Evolutionary conservation across 1,140 invertebrate species (phyloP).

Genomic region (Branchinecta lindahli): DNA sequence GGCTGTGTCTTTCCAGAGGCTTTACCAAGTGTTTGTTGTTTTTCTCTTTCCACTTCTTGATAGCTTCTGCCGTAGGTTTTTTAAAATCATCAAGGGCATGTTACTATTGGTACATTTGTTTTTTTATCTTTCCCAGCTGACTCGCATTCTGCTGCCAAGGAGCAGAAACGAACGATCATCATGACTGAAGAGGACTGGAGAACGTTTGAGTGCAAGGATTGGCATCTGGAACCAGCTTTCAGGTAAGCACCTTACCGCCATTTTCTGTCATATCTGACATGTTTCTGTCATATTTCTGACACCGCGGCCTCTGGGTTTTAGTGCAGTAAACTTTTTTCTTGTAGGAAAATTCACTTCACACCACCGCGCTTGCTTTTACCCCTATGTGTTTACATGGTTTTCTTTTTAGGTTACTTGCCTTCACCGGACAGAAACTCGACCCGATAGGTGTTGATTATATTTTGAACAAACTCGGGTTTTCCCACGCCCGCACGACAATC

Average conservation of each 20-base stretch:
- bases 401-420: conserved; percentile 58
- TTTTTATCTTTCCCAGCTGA: too few species aligned
- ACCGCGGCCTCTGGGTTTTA: too few species aligned
- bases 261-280: background rate
- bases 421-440: conserved; percentile 89
- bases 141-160: too few species aligned
- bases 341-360: background rate
- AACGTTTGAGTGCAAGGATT: conserved; percentile 84
- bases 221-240: conserved; percentile 95
- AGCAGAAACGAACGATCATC: conserved; percentile 21
- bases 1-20: too few species aligned
- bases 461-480: conserved; percentile 87
- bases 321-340: too few species aligned
- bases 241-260: conserved; percentile 39
- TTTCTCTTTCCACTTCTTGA: too few species aligned
- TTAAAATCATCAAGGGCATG: too few species aligned
- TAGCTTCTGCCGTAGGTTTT: too few species aligned
- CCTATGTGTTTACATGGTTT: conserved; percentile 20
- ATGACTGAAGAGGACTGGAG: conserved; percentile 64
- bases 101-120: too few species aligned
- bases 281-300: too few species aligned
- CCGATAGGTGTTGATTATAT: conserved; percentile 96
- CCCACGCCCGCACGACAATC: conserved; percentile 90
- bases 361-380: background rate
- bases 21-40: too few species aligned